Evolutionary conservation across 2,888 invertebrate species (phyloP), one percentile per base, ranked within the genome.

Genomic region (Caenorhabditis imperialis): DNA sequence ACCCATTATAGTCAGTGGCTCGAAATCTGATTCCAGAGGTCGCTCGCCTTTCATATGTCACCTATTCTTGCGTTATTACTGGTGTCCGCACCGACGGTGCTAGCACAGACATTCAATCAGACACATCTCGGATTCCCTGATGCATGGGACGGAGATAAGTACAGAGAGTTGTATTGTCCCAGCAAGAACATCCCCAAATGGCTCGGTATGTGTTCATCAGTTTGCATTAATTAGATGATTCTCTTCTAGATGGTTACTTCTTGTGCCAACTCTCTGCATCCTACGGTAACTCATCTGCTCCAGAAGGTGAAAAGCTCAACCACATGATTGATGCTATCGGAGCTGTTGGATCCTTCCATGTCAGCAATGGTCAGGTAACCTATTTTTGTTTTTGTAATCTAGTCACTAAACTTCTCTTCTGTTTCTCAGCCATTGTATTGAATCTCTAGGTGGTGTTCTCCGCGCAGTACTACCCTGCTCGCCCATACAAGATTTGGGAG

Each of bases 321-420:
- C 87, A 87, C 65, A 84, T 88, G 86, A 87, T 88, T 55, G 88
- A 88, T 45, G 88, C 86, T 3, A 84, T 88, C 23, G 88, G 85
- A 27, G 88, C 86, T 7, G 82, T 88, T 30, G 88, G 86, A 6
- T 75, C 85, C 3, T 88, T 88, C 69, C 82, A 85, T 54, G 83
- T 88, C 45, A 76, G 79, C 71, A 81, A 85, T 58, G 87, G 86
- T 54, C 81, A 88, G 67, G 84, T 83, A 22, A 42, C 37, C 22
- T 12, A 22, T 10, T 25, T 40, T 25, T 23, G n/a, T n/a, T n/a
- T 30, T 30, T 30, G 10, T 30, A 30, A 30, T 30, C 30, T 10
- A n/a, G 30, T 30, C 10, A 30, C 45, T 6, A 7, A 18, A 25
- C 40, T n/a, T 35, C 0, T 38, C 16, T 18, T 22, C 5, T 25